phyloP scores from a whole-genome alignment of 2,113 vertebrate genomes.

The Acanthisitta chloris region DNA sequence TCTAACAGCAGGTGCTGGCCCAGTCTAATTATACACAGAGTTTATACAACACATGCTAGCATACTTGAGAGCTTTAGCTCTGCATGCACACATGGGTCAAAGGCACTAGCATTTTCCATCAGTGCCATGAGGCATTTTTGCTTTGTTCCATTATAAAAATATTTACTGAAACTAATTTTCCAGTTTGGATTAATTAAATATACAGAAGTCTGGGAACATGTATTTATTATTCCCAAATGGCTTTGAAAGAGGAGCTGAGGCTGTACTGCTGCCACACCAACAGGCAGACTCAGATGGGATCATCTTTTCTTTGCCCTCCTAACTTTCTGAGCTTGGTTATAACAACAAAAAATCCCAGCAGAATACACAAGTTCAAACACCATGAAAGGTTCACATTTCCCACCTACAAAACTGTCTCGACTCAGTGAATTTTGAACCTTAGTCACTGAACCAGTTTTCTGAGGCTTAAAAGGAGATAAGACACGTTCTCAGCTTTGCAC shows the following conservation, averaged over 20 bases:
- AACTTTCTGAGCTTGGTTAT: background rate
- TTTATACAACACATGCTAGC: background rate
- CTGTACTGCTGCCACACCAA: background rate
- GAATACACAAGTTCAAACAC: background rate
- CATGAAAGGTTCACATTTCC: background rate
- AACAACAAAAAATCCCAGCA: background rate
- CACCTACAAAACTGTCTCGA: background rate
- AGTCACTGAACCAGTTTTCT: background rate
- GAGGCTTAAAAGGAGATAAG: background rate
- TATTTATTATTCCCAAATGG: background rate
- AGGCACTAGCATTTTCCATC: background rate
- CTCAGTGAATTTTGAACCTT: background rate
- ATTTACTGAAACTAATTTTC: background rate
- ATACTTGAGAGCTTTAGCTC: background rate
- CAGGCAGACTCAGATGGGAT: background rate
- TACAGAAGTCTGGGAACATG: background rate
- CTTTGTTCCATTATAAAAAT: background rate
- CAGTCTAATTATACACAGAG: background rate
- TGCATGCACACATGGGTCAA: background rate
- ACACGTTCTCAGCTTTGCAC: fast-evolving
- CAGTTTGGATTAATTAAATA: background rate
- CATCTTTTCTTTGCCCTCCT: background rate
- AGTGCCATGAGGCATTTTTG: background rate
- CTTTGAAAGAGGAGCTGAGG: background rate
- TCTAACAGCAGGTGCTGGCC: background rate